Percentiles rank a stretch among this genome's conserved stretches.
phyloP scores from a whole-genome alignment of 2,797 vertebrate species.

The Hypotaenidia philippensis region DNA sequence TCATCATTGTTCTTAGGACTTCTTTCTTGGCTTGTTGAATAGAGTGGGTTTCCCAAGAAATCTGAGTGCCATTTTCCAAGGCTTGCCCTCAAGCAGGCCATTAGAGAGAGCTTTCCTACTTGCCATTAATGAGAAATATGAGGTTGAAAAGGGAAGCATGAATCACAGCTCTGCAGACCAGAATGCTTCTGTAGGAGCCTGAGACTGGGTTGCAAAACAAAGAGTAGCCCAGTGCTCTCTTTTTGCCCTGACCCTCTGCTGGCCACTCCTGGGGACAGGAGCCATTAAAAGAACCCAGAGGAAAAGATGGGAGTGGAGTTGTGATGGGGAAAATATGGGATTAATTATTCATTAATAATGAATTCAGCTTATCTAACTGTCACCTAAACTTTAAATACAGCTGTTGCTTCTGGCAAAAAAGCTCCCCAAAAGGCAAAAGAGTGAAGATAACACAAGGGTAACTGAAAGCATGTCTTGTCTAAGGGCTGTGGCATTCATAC shows the following conservation, averaged over 20 bases:
- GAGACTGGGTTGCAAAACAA: background rate
- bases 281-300: background rate
- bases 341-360: background rate
- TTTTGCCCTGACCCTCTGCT: background rate
- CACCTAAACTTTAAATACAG: background rate
- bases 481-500: background rate
- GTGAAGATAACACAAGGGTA: background rate
- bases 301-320: background rate
- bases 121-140: background rate
- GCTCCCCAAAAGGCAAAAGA: background rate
- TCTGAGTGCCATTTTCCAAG: background rate
- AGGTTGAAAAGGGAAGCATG: background rate
- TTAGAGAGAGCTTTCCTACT: slow-evolving; percentile 11
- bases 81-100: background rate
- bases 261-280: background rate
- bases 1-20: background rate
- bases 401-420: background rate
- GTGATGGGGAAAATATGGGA: background rate
- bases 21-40: background rate
- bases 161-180: background rate
- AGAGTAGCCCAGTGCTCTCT: background rate
- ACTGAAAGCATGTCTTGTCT: background rate
- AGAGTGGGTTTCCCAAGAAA: background rate
- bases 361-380: background rate
- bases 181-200: background rate